A percentile compares a stretch with the other conserved stretches of the same genome.
phyloP scores from a whole-genome alignment of 2,797 vertebrate genomes.

The Gymnoscopelus braueri region DNA sequence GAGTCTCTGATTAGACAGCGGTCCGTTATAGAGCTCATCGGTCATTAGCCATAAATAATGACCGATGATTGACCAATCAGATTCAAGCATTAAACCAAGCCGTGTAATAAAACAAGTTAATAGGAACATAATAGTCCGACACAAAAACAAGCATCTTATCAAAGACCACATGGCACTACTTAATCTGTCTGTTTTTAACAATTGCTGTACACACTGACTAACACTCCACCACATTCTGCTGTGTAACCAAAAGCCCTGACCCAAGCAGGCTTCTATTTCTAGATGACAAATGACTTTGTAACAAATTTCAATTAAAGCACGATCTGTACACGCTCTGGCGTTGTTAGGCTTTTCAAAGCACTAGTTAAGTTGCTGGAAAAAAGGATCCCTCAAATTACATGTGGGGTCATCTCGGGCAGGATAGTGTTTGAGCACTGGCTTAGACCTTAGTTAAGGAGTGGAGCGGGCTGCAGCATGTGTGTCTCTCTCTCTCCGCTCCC shows the following conservation, averaged over 20 bases:
- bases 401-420: neutral
- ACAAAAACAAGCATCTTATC: neutral
- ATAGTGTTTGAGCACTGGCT: constrained; percentile 20
- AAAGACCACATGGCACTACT: neutral
- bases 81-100: too few species aligned
- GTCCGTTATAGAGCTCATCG: too few species aligned
- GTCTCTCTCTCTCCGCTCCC: constrained; percentile 5
- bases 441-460: constrained; percentile 1
- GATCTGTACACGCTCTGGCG: neutral
- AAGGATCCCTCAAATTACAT: constrained; percentile 10
- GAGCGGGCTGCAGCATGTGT: constrained; percentile 10
- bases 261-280: constrained; percentile 29
- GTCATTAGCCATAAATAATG: too few species aligned
- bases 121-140: too few species aligned
- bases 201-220: too few species aligned
- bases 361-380: constrained; percentile 6
- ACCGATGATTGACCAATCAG: too few species aligned
- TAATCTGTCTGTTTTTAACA: neutral
- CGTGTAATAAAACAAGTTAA: too few species aligned
- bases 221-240: neutral
- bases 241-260: neutral
- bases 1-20: too few species aligned
- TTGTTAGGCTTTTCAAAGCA: neutral
- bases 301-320: neutral
- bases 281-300: constrained; percentile 18